Evolutionary conservation across 1,140 invertebrate species (phyloP).

Genomic region (Dinoponera quadriceps): DNA sequence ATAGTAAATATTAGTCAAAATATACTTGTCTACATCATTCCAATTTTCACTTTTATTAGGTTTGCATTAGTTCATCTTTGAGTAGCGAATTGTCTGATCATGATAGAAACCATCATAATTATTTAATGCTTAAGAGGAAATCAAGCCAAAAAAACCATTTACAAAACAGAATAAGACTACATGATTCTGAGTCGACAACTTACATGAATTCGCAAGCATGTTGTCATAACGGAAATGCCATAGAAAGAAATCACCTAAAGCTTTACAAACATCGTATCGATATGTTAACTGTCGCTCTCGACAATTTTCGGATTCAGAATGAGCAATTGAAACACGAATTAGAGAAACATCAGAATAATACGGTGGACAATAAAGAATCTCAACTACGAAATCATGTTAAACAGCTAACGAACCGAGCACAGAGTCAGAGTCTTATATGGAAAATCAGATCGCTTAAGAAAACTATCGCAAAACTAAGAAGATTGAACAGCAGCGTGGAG

Average conservation of each 20-base stretch:
- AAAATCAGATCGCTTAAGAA: constrained; percentile 62
- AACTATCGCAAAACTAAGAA: constrained; percentile 62
- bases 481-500: constrained; percentile 59
- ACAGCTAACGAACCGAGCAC: constrained; percentile 64
- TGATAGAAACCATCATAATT: constrained; percentile 38
- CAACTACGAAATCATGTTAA: constrained; percentile 64
- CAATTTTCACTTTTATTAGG: constrained; percentile 39
- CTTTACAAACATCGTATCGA: constrained; percentile 67
- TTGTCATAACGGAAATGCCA: constrained; percentile 36
- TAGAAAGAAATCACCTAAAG: constrained; percentile 49
- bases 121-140: constrained; percentile 30
- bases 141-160: constrained; percentile 29
- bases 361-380: constrained; percentile 19
- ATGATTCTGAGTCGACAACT: constrained; percentile 1
- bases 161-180: constrained; percentile 13
- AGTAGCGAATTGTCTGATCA: constrained; percentile 66
- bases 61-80: constrained; percentile 66
- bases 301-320: constrained; percentile 73
- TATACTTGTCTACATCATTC: neutral
- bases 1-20: no score
- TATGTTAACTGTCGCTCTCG: constrained; percentile 57
- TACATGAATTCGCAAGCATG: neutral
- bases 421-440: constrained; percentile 55
- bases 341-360: constrained; percentile 44
- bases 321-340: constrained; percentile 72